These are phyloP conservation scores for Zelleria hepariella DNA, from an alignment of 2,888 invertebrate genomes.

Conservation along the genomic window DNA sequence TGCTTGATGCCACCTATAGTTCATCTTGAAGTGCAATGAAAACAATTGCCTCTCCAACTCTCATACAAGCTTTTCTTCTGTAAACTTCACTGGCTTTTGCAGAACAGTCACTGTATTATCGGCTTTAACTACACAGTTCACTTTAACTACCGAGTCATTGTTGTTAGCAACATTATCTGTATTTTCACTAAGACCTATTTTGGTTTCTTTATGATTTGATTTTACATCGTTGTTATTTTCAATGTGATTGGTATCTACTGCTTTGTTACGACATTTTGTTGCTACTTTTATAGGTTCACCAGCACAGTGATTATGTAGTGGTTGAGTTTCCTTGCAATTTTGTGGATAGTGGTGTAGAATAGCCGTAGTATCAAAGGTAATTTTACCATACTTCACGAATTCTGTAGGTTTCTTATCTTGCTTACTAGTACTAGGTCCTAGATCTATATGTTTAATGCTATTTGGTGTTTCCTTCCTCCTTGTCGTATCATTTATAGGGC, in stretches of 20 bases:
- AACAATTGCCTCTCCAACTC: conserved; percentile 40
- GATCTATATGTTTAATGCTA: conserved; percentile 34
- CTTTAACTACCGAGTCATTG: conserved; percentile 24
- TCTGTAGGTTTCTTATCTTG: conserved; percentile 45
- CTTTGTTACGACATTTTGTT: conserved; percentile 43
- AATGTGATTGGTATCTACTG: conserved; percentile 22
- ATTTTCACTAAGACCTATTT: conserved; percentile 18
- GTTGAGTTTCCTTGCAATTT: conserved; percentile 31
- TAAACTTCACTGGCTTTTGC: conserved; percentile 51
- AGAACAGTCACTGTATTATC: conserved; percentile 32
- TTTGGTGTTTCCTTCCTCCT: conserved; percentile 24
- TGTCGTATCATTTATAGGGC: conserved; percentile 19
- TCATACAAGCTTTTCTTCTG: conserved; percentile 67
- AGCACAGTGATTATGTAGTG: conserved; percentile 11
- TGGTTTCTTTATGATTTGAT: conserved; percentile 22
- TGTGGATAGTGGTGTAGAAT: conserved; percentile 64
- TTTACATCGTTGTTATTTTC: conserved; percentile 48
- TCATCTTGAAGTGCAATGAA: conserved; percentile 35
- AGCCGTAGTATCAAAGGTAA: conserved; percentile 61
- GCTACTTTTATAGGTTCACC: conserved; percentile 20
- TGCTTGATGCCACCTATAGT: conserved; percentile 31
- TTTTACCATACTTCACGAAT: conserved; percentile 57
- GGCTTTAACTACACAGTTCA: conserved; percentile 27
- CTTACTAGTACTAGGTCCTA: conserved; percentile 45
- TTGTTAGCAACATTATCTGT: conserved; percentile 52